Conservation (phyloP, 2,888 invertebrate genomes). For the Metallyticus violacea region DNA sequence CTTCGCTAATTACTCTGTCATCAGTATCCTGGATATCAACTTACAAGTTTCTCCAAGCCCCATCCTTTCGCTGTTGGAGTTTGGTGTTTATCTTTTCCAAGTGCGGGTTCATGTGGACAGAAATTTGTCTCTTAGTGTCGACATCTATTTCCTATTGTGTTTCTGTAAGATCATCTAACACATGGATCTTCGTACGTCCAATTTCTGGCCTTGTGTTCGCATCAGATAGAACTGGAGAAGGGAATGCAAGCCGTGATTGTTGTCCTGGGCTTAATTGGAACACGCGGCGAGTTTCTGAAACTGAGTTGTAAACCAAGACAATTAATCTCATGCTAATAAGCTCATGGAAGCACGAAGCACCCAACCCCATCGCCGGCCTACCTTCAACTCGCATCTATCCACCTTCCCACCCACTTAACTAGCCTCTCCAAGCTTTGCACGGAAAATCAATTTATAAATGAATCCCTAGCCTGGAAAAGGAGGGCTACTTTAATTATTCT, state of each 20-base stretch:
- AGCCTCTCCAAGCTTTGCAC: neutral
- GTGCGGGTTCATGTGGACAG: neutral
- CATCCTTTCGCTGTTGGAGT: no score
- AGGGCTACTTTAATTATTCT: neutral
- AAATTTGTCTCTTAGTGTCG: no score
- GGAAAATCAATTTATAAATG: conserved; percentile 2
- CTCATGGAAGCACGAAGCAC: neutral
- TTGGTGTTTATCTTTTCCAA: neutral
- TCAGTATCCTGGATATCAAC: neutral
- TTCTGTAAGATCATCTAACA: neutral
- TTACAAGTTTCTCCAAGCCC: neutral
- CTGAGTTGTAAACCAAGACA: conserved; percentile 7
- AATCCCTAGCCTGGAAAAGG: neutral
- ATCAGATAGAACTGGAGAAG: neutral
- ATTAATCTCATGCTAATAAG: conserved; percentile 10
- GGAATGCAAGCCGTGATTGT: neutral
- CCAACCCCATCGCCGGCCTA: no score
- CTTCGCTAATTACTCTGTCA: neutral
- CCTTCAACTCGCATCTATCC: neutral
- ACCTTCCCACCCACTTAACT: neutral
- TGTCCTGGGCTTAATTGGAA: neutral
- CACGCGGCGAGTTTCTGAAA: conserved; percentile 2
- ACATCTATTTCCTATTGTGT: neutral
- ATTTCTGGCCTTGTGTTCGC: neutral
- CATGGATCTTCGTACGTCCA: neutral